Evolutionary conservation across 2,797 vertebrate genomes (phyloP).

Genomic region (Paratrypauchen microcephalus): DNA sequence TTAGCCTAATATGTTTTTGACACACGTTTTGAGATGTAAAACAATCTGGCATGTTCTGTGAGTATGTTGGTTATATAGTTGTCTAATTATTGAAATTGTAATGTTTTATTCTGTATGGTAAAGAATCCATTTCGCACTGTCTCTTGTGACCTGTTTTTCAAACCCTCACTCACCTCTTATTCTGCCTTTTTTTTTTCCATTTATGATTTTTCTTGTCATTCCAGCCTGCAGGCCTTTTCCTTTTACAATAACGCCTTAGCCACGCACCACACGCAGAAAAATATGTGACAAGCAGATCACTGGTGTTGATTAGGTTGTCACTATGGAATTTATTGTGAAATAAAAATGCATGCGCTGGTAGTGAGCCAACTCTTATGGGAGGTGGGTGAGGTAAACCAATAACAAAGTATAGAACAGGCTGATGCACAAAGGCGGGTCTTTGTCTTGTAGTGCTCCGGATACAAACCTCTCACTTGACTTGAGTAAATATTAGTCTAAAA

Average conservation of each 20-base stretch:
- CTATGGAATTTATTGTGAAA: constrained; percentile 69
- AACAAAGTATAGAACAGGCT: constrained; percentile 27
- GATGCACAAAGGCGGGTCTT: constrained; percentile 20
- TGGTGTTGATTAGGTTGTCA: constrained; percentile 54
- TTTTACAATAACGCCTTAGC: constrained; percentile 24
- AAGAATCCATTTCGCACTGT: neutral
- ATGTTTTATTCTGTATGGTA: neutral
- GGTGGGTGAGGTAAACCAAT: constrained; percentile 31
- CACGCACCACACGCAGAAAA: constrained; percentile 42
- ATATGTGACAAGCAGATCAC: constrained; percentile 52
- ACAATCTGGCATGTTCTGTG: neutral
- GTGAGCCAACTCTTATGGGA: constrained; percentile 25
- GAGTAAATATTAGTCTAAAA: constrained; percentile 14
- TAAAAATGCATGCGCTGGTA: constrained; percentile 40
- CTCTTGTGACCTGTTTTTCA: constrained; percentile 60
- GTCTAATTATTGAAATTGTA: neutral
- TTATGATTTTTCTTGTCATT: constrained; percentile 62
- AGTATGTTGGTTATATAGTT: neutral
- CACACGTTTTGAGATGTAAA: too few species aligned
- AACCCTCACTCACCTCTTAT: neutral
- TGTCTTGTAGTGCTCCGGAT: constrained; percentile 3
- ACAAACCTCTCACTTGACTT: constrained; percentile 8
- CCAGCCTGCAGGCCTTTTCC: constrained; percentile 43
- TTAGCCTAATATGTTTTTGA: too few species aligned
- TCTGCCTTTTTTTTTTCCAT: constrained; percentile 31